Evolutionary conservation across 2,888 invertebrate species (phyloP).

Genomic region (Phortica okadai): DNA sequence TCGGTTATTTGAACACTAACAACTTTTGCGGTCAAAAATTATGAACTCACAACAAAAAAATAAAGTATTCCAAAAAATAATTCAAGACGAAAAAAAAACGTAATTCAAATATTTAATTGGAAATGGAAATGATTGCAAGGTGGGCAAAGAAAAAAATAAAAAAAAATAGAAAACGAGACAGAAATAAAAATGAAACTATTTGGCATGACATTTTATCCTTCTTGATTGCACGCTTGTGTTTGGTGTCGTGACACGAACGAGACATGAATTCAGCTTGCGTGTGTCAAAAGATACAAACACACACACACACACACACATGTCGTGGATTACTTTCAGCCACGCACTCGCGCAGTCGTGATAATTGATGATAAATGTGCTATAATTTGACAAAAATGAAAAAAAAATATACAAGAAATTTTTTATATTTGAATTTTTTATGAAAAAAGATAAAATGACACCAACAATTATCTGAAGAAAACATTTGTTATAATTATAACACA

Average conservation of each 20-base stretch:
- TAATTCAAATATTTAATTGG: background rate
- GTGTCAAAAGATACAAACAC: slow-evolving; percentile 49
- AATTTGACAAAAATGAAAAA: slow-evolving; percentile 67
- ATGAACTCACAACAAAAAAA: background rate
- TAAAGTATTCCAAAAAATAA: background rate
- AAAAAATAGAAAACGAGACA: background rate
- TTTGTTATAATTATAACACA: slow-evolving; percentile 66
- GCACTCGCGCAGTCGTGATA: slow-evolving; percentile 61
- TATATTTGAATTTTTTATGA: background rate
- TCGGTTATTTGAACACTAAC: slow-evolving; percentile 45
- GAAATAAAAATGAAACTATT: slow-evolving; percentile 5
- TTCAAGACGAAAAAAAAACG: background rate
- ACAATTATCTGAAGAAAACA: slow-evolving; percentile 69
- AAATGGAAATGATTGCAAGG: slow-evolving; percentile 16
- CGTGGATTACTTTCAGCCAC: slow-evolving; percentile 56
- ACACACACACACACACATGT: slow-evolving; percentile 49
- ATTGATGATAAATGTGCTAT: slow-evolving; percentile 75
- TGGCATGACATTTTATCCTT: slow-evolving; percentile 56
- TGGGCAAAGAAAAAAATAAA: background rate
- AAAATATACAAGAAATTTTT: slow-evolving; percentile 40
- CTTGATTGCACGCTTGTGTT: background rate
- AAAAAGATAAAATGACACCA: slow-evolving; percentile 52
- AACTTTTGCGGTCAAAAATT: slow-evolving; percentile 28
- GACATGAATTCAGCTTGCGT: slow-evolving; percentile 56
- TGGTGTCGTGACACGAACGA: background rate